These are phyloP conservation scores for Polypterus senegalus DNA, from an alignment of 2,113 vertebrate species.

Conservation along the genomic window DNA sequence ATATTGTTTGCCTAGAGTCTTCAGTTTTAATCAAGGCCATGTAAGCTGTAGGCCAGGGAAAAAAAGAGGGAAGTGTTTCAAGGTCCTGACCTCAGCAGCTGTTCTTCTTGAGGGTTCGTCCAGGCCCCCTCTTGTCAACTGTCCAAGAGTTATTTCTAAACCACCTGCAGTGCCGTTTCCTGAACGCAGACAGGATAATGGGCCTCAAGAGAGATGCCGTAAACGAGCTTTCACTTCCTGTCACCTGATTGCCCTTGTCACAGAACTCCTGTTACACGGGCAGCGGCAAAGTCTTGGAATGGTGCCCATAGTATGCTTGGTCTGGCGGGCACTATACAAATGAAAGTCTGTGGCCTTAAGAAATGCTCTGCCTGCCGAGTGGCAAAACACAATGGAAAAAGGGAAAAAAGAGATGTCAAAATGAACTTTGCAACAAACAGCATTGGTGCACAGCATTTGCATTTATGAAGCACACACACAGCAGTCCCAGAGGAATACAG, in stretches of 20 bases:
- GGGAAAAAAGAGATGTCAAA: no score
- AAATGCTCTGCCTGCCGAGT: no score
- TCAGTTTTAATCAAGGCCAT: no score
- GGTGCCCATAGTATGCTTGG: neutral
- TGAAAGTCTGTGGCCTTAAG: neutral
- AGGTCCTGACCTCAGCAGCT: neutral
- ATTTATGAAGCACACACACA: no score
- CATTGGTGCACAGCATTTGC: no score
- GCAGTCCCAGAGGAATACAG: no score
- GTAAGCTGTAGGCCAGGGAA: no score
- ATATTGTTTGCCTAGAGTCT: no score
- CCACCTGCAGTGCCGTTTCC: neutral
- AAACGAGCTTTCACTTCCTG: conserved; percentile 2
- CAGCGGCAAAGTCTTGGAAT: no score
- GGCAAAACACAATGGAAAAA: no score
- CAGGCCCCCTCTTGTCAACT: neutral
- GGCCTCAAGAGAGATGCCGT: neutral
- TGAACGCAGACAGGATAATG: neutral
- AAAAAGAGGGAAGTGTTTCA: neutral
- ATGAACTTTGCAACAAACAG: no score
- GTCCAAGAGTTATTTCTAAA: conserved; percentile 3
- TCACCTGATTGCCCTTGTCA: conserved; percentile 1
- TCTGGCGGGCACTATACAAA: neutral
- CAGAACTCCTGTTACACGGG: neutral
- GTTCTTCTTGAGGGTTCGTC: neutral